Percentiles rank a stretch among this genome's conserved stretches.
phyloP scores from a whole-genome alignment of 2,113 vertebrate genomes.

The Carassius auratus region DNA sequence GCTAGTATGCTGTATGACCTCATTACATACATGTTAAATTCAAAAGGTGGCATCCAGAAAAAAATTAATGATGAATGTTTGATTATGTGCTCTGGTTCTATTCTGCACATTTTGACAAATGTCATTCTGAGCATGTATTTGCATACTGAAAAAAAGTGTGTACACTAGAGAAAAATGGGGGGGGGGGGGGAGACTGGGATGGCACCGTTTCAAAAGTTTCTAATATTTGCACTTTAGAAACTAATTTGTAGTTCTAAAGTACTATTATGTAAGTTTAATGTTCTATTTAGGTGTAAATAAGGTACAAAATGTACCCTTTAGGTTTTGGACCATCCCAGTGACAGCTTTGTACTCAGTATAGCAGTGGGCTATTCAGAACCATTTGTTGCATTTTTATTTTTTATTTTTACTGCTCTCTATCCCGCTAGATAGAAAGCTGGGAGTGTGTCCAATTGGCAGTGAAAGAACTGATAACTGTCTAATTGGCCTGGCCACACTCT shows the following conservation, averaged over 20 bases:
- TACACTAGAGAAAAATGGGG: background rate
- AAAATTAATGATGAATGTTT: background rate
- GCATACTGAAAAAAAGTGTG: background rate
- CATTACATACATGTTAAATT: background rate
- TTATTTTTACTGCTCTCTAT: background rate
- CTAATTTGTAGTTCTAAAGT: background rate
- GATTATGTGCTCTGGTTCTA: background rate
- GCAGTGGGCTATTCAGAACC: background rate
- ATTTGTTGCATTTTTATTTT: background rate
- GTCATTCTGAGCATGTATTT: background rate
- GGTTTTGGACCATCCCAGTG: background rate
- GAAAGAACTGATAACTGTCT: constrained; percentile 20
- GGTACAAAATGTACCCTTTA: background rate
- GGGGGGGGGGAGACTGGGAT: too few species aligned
- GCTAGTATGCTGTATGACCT: constrained; percentile 1
- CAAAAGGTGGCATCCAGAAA: background rate
- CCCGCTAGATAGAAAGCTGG: constrained; percentile 10
- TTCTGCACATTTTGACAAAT: constrained; percentile 1
- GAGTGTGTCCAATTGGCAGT: constrained; percentile 30
- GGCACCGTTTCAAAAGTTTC: background rate
- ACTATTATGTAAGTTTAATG: background rate
- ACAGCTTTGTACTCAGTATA: background rate
- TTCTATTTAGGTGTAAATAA: background rate
- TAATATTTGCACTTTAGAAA: background rate
- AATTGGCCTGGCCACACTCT: constrained; percentile 11